Percentiles rank a stretch among this genome's conserved stretches.
phyloP scores from a whole-genome alignment of 2,113 vertebrate genomes.

The Saimiri boliviensis region DNA sequence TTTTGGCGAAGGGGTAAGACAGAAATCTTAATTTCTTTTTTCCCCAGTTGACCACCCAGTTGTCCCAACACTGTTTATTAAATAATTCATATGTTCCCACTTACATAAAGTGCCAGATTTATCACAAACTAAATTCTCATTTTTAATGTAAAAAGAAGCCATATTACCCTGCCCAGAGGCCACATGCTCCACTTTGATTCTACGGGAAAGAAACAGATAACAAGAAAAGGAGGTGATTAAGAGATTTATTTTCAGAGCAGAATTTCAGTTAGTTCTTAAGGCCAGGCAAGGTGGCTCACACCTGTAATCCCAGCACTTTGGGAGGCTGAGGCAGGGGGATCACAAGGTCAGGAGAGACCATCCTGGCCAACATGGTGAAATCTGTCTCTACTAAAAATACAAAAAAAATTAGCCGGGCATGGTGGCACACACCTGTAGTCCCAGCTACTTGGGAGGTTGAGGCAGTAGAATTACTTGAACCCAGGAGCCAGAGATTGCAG shows the following conservation, averaged over 20 bases:
- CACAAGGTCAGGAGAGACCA: no score
- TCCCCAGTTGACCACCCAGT: neutral
- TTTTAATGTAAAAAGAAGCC: neutral
- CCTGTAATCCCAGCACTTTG: no score
- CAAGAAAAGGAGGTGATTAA: neutral
- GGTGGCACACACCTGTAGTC: no score
- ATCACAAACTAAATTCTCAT: slow-evolving; percentile 25
- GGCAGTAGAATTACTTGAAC: no score
- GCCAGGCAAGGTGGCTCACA: no score
- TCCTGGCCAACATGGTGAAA: no score
- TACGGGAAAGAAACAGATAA: neutral
- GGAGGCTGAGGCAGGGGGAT: no score
- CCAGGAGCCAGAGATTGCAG: no score
- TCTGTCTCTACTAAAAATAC: no score
- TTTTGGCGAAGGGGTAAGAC: neutral
- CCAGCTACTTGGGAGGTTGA: no score
- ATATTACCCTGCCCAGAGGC: neutral
- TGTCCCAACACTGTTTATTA: neutral
- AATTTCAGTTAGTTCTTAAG: neutral
- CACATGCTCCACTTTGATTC: neutral
- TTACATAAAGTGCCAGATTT: neutral
- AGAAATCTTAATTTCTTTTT: neutral
- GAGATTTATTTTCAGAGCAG: neutral
- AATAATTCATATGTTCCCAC: neutral
- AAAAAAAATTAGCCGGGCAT: no score